These are phyloP conservation scores for Micrastur ruficollis DNA, from an alignment of 2,797 vertebrate species.

Conservation along the genomic window DNA sequence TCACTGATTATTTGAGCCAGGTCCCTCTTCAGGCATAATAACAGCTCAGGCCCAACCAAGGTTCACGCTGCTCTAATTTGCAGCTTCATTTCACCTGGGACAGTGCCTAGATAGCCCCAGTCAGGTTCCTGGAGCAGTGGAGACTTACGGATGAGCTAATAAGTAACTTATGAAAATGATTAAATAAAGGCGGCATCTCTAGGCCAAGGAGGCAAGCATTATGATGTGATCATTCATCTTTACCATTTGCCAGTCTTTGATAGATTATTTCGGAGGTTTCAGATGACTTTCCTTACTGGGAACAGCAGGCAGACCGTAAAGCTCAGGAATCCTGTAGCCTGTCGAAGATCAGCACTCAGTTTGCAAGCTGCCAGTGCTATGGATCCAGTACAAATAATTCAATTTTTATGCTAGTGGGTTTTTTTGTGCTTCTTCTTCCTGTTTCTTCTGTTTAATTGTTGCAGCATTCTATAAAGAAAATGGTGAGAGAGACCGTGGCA, in stretches of 20 bases:
- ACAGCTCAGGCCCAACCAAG: neutral
- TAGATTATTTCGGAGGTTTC: neutral
- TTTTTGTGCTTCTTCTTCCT: neutral
- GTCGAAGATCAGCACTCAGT: fast-evolving
- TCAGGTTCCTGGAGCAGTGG: neutral
- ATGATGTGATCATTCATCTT: neutral
- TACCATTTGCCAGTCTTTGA: neutral
- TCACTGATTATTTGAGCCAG: neutral
- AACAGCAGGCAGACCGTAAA: neutral
- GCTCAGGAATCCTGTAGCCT: neutral
- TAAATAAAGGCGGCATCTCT: neutral
- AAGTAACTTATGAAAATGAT: neutral
- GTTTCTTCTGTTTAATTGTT: neutral
- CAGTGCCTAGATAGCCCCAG: neutral
- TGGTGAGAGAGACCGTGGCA: neutral
- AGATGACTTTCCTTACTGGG: neutral
- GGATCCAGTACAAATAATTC: neutral
- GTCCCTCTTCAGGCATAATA: neutral
- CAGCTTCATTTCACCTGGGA: constrained; percentile 47
- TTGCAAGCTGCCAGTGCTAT: neutral
- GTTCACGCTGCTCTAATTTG: neutral
- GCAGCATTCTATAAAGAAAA: neutral
- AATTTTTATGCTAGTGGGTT: fast-evolving
- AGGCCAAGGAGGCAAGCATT: neutral
- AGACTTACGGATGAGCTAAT: neutral